A percentile compares a stretch with the other conserved stretches of the same genome.
Conservation (phyloP, 2,797 vertebrate species). For the Ptychobarbus kaznakovi region DNA sequence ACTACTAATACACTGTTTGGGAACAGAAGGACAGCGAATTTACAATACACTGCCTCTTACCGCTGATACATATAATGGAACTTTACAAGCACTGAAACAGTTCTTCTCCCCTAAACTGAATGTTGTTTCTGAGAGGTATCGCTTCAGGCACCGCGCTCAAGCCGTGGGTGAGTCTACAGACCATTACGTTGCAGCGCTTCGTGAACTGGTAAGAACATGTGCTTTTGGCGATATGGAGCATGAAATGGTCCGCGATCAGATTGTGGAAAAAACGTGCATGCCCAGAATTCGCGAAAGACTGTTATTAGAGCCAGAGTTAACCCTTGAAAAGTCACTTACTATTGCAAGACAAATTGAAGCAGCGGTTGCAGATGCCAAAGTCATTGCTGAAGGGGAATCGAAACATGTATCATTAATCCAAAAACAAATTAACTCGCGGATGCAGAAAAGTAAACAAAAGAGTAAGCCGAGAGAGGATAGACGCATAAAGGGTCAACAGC, state of each 20-base stretch:
- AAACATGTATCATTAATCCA: not conserved
- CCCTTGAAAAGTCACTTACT: not conserved
- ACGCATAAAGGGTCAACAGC: not conserved
- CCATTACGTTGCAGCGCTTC: constrained; percentile 8
- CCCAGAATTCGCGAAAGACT: constrained; percentile 43
- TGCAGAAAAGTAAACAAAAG: not conserved
- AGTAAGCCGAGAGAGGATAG: not conserved
- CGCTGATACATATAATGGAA: constrained; percentile 24
- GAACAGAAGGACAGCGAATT: constrained; percentile 41
- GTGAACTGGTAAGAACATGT: not conserved
- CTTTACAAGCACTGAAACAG: constrained; percentile 30
- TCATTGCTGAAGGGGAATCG: constrained; percentile 25
- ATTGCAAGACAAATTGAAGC: constrained; percentile 22
- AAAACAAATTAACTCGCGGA: not conserved
- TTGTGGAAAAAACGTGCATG: constrained; percentile 48
- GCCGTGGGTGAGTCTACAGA: not conserved
- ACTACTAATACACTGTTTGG: constrained; percentile 33
- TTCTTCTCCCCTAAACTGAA: constrained; percentile 21
- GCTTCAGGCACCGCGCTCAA: not conserved
- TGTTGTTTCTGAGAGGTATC: not conserved
- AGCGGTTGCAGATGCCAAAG: constrained; percentile 42
- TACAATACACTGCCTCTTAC: constrained; percentile 38
- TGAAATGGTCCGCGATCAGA: constrained; percentile 55
- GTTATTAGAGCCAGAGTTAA: constrained; percentile 41
- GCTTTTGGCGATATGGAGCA: not conserved